Base-by-base conservation (phyloP, 2,797 vertebrate species). In the Sebastiscus tertius region DNA sequence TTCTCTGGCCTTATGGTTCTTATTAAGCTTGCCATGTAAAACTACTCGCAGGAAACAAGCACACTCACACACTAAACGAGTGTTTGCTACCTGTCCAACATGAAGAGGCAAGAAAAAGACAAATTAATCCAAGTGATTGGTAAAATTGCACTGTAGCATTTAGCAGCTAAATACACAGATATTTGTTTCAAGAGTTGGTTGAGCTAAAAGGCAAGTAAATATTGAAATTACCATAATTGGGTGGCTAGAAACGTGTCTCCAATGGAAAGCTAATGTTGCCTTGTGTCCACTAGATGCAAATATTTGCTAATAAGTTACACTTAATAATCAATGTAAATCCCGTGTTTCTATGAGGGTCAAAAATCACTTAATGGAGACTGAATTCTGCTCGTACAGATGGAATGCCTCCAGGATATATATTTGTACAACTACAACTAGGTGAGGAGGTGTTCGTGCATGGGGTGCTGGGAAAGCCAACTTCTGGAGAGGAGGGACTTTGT, bases 401-500 rank as follows among this genome's bases (percentile, higher is more conserved):
- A 26, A 61, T 29, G 58, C 65, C 81, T 83, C 80, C 18, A 75
- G 81, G 64, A 55, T 27, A 42, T 29, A 74, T 49, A 59, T 84
- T 83, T 83, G 59, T 66, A 66, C 59, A 74, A 77, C 36, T 62
- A 27, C 24, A 78, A 71, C 61, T 27, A 86, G 66, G 60, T 52
- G 62, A 83, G 73, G 66, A 82, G 62, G 73, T 27, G 24, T 62
- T 86, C 87, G 82, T 92, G 91, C 93, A 74, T 52, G 42, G 22
- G 33, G 52, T 79, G 64, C 26, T 74, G 54, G 42, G 33, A 46
- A 63, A 81, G 60, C 10, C 26, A 70, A 49, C 31, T 22, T 61
- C 26, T 46, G 64, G 27, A 71, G 59, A 62, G 26, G 24, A 7
- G 26, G 60, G 62, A 6, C 46, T 72, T 79, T 81, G 31, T 82